Percentiles rank a stretch among this genome's conserved stretches.
Conservation (phyloP, 2,113 vertebrate species). For the Scomber colias region DNA sequence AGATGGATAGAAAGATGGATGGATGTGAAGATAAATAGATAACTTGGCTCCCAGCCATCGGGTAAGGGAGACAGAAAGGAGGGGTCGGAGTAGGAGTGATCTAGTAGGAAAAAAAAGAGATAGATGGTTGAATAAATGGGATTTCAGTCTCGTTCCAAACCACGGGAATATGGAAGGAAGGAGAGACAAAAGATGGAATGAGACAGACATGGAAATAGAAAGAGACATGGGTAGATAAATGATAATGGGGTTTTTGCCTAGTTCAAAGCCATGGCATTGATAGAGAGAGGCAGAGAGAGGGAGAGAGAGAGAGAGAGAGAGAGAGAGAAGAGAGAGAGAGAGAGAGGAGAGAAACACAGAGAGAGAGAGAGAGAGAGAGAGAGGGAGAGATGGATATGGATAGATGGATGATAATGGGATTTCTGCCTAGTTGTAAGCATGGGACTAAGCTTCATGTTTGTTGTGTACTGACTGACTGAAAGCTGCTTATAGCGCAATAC, state of each 20-base stretch:
- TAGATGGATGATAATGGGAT: constrained; percentile 75
- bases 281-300: background rate
- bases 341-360: background rate
- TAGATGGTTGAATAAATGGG: constrained; percentile 66
- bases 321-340: constrained; percentile 32
- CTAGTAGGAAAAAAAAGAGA: constrained; percentile 15
- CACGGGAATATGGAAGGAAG: constrained; percentile 62
- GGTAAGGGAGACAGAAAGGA: constrained; percentile 31
- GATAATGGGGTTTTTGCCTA: constrained; percentile 62
- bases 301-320: background rate
- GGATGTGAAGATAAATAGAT: constrained; percentile 63
- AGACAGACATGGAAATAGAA: constrained; percentile 63
- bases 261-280: constrained; percentile 51
- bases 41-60: constrained; percentile 46
- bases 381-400: constrained; percentile 57
- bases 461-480: constrained; percentile 76
- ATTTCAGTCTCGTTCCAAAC: constrained; percentile 63
- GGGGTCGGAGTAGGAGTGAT: background rate
- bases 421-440: constrained; percentile 70
- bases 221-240: constrained; percentile 52
- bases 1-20: constrained; percentile 43
- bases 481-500: constrained; percentile 73
- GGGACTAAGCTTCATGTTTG: constrained; percentile 74
- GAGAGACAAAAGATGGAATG: constrained; percentile 48
- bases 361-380: background rate